Conservation (phyloP, 2,888 invertebrate species). For the Nomada fucata region DNA sequence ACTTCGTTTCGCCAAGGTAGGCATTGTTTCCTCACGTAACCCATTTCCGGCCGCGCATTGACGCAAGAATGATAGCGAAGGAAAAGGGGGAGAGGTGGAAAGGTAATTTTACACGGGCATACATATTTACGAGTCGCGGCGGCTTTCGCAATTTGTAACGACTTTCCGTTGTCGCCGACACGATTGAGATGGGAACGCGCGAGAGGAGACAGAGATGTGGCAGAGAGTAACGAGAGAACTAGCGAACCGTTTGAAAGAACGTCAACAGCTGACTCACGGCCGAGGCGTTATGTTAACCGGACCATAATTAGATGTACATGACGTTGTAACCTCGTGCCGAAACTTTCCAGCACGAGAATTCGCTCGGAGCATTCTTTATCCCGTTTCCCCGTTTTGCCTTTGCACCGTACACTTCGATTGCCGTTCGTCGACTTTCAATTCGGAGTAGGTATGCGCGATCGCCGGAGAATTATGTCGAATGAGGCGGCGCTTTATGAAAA, state of each 20-base stretch:
- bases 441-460: too few species aligned
- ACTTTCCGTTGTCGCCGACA: conserved; percentile 31
- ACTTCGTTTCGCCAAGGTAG: neutral
- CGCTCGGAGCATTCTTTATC: conserved; percentile 1
- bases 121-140: conserved; percentile 28
- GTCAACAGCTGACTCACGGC: conserved; percentile 64
- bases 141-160: conserved; percentile 21
- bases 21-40: conserved; percentile 42
- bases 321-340: conserved; percentile 53
- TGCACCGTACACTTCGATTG: neutral
- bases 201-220: neutral
- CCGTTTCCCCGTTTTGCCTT: neutral
- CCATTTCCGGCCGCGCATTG: conserved; percentile 50
- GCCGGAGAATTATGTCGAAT: too few species aligned
- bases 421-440: too few species aligned
- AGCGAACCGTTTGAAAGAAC: conserved; percentile 54
- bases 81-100: neutral
- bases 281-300: conserved; percentile 46
- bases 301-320: conserved; percentile 63
- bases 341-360: conserved; percentile 39
- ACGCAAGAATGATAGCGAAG: conserved; percentile 27
- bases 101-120: neutral
- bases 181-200: neutral
- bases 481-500: too few species aligned
- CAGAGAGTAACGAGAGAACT: conserved; percentile 11